Conservation (phyloP, 2,797 vertebrate species). For the Orestias chungarensis region DNA sequence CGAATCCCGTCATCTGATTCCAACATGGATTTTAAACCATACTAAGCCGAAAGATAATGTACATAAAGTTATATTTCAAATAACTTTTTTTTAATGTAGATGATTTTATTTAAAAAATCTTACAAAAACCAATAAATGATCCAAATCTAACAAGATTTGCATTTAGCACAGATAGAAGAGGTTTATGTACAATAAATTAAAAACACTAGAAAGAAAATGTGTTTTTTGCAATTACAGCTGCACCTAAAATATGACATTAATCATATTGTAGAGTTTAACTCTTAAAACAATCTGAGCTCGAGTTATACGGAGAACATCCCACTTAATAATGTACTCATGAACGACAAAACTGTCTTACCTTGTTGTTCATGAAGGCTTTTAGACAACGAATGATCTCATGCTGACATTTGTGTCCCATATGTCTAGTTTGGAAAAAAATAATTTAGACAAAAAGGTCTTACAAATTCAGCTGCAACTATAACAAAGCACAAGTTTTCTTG, state of each 20-base stretch:
- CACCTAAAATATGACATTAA: no score
- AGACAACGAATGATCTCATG: constrained; percentile 94
- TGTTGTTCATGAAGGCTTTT: constrained; percentile 97
- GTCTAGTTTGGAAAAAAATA: constrained; percentile 41
- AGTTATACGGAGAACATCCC: not conserved
- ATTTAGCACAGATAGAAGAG: no score
- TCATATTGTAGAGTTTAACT: no score
- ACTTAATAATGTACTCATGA: not conserved
- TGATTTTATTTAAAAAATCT: no score
- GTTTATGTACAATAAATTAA: no score
- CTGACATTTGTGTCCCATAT: constrained; percentile 81
- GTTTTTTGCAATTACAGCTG: no score
- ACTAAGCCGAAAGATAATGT: constrained; percentile 66
- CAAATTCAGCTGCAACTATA: not conserved
- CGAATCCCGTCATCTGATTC: constrained; percentile 85
- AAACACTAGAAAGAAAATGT: no score
- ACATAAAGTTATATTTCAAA: not conserved
- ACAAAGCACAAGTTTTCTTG: not conserved
- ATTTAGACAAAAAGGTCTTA: constrained; percentile 7
- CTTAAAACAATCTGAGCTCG: no score
- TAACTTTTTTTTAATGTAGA: no score
- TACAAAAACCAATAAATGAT: no score
- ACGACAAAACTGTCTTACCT: constrained; percentile 71
- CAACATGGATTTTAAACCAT: constrained; percentile 91
- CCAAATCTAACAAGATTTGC: no score